Percentiles rank a stretch among this genome's conserved stretches.
Conservation (phyloP, 2,797 vertebrate genomes). For the Monodelphis domestica region DNA sequence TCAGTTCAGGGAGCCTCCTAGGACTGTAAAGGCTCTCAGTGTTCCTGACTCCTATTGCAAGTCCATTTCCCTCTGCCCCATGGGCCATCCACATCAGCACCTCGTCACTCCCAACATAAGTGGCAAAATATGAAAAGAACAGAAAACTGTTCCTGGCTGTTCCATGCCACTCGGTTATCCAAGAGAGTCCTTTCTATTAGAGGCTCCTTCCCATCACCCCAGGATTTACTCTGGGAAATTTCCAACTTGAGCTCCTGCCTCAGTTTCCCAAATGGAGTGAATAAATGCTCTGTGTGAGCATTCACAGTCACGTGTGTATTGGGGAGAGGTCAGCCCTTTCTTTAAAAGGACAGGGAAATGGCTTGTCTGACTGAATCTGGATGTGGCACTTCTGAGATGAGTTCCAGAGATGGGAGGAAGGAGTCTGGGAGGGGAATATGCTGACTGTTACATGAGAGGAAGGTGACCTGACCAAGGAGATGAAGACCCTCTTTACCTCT, state of each 20-base stretch:
- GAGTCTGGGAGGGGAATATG: background rate
- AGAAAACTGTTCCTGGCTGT: background rate
- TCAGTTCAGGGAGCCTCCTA: background rate
- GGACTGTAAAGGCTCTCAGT: background rate
- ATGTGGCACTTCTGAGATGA: background rate
- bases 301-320: background rate
- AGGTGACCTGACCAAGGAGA: rapidly evolving
- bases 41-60: background rate
- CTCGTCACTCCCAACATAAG: background rate
- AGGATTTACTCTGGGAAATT: background rate
- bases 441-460: background rate
- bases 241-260: background rate
- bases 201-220: background rate
- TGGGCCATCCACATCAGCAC: background rate
- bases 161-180: too few relatives aligned
- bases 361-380: background rate
- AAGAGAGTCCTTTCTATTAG: too few relatives aligned
- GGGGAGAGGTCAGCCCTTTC: background rate
- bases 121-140: background rate
- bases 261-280: background rate
- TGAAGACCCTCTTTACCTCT: slow-evolving; percentile 80
- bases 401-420: background rate
- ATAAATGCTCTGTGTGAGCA: background rate
- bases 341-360: background rate
- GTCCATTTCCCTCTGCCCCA: background rate